phyloP scores from a whole-genome alignment of 2,113 vertebrate species.

The Hippolais icterina region DNA sequence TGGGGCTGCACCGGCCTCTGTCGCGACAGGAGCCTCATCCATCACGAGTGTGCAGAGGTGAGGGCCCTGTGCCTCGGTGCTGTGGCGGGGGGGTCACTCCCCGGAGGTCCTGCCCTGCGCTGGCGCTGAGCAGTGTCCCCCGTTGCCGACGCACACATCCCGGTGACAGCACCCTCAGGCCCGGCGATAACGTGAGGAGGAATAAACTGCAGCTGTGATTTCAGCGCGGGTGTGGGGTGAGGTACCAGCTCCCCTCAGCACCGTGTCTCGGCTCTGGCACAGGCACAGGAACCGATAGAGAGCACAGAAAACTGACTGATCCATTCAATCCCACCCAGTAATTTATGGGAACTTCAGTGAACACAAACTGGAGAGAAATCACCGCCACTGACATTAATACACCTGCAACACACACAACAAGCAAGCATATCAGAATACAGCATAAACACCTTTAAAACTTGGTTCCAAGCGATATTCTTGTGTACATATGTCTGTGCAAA shows the following conservation, averaged over 20 bases:
- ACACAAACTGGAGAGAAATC: neutral
- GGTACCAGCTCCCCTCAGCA: neutral
- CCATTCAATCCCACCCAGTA: neutral
- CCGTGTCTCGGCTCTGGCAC: neutral
- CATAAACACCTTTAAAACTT: neutral
- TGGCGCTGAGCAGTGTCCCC: neutral
- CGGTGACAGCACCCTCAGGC: neutral
- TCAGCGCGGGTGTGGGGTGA: neutral
- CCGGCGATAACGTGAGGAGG: neutral
- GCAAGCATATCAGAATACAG: neutral
- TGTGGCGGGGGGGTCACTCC: neutral
- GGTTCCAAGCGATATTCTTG: neutral
- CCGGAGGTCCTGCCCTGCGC: neutral
- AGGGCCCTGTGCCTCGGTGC: neutral
- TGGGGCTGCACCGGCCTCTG: neutral
- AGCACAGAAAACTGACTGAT: neutral
- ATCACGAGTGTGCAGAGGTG: accelerated
- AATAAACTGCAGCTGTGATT: neutral
- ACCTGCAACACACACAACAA: neutral
- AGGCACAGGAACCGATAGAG: neutral
- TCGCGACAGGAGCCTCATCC: neutral
- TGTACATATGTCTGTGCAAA: neutral
- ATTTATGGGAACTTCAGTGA: neutral
- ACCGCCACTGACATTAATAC: neutral
- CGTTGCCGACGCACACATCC: neutral